A percentile compares a stretch with the other conserved stretches of the same genome.
Evolutionary conservation across 1,140 invertebrate species (phyloP).

Genomic region (Phortica variegata): DNA sequence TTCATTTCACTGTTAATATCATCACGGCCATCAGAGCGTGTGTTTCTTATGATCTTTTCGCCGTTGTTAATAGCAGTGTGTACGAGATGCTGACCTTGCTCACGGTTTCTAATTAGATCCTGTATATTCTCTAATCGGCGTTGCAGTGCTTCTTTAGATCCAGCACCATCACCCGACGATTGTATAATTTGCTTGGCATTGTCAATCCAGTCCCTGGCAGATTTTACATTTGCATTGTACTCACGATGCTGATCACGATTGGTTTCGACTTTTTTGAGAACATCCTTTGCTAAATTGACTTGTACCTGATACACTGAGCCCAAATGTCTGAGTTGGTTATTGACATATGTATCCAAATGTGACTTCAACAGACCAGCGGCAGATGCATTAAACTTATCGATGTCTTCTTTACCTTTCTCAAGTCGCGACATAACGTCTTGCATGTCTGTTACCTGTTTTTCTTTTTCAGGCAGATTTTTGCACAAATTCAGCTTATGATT

Average conservation of each 20-base stretch:
- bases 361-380: conserved; percentile 76
- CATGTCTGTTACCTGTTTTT: conserved; percentile 79
- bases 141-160: conserved; percentile 81
- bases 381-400: conserved; percentile 79
- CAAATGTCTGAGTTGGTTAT: conserved; percentile 86
- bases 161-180: conserved; percentile 77
- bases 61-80: conserved; percentile 89
- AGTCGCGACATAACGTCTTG: conserved; percentile 75
- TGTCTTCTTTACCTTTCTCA: conserved; percentile 77
- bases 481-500: conserved; percentile 84
- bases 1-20: conserved; percentile 84
- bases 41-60: conserved; percentile 86
- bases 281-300: conserved; percentile 88
- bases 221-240: conserved; percentile 76
- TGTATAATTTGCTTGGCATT: conserved; percentile 81
- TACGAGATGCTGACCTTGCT: conserved; percentile 87
- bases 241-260: conserved; percentile 85
- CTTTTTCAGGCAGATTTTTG: conserved; percentile 80
- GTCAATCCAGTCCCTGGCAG: conserved; percentile 86
- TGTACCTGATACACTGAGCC: conserved; percentile 89
- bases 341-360: conserved; percentile 86
- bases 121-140: conserved; percentile 78
- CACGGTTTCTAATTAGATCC: conserved; percentile 78
- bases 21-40: conserved; percentile 85
- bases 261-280: conserved; percentile 88